These are phyloP conservation scores for Pachyrhynchus sulphureomaculatus DNA, from an alignment of 1,140 invertebrate species.

Conservation along the genomic window DNA sequence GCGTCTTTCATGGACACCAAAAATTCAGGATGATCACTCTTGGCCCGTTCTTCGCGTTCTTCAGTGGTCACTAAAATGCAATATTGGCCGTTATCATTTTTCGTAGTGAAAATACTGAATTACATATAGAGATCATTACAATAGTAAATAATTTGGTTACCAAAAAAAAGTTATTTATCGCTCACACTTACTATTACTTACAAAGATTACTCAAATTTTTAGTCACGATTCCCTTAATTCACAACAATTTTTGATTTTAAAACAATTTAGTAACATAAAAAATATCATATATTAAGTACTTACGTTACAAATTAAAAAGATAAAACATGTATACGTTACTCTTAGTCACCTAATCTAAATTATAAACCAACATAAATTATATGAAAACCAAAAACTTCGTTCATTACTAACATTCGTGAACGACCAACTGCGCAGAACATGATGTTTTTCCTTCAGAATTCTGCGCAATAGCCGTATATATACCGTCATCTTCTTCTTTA, in stretches of 20 bases:
- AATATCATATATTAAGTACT: neutral
- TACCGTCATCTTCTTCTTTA: slow-evolving; percentile 78
- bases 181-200: too few relatives aligned
- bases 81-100: neutral
- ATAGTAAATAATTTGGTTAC: slow-evolving; percentile 12
- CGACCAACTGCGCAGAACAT: slow-evolving; percentile 81
- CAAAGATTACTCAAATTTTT: too few relatives aligned
- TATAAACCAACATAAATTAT: neutral
- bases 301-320: neutral
- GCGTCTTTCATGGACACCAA: slow-evolving; percentile 81
- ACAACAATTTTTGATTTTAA: too few relatives aligned
- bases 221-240: too few relatives aligned
- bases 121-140: too few relatives aligned
- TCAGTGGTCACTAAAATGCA: slow-evolving; percentile 64
- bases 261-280: too few relatives aligned
- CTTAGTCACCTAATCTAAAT: neutral
- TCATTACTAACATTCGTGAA: slow-evolving; percentile 76
- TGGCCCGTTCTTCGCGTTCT: slow-evolving; percentile 67
- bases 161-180: neutral
- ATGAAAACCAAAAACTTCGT: neutral
- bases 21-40: slow-evolving; percentile 76
- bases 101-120: too few relatives aligned
- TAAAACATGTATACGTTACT: neutral
- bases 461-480: slow-evolving; percentile 88
- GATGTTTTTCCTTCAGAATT: slow-evolving; percentile 77